Percentiles rank a stretch among this genome's conserved stretches.
phyloP scores from a whole-genome alignment of 2,888 invertebrate genomes.

The Dione juno region DNA sequence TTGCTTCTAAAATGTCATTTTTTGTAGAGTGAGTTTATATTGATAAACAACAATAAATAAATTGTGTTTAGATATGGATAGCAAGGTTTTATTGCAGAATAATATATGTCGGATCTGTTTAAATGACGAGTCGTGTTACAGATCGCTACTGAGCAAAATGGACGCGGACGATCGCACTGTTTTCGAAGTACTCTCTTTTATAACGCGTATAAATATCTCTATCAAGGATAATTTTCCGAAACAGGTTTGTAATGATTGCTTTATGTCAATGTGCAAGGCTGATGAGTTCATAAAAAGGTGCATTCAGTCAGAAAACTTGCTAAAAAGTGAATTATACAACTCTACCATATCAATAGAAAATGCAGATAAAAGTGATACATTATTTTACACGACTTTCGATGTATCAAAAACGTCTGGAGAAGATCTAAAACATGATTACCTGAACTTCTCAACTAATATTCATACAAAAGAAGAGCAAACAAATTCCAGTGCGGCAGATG shows the following conservation, averaged over 20 bases:
- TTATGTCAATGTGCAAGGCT: slow-evolving; percentile 58
- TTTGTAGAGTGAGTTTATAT: not conserved
- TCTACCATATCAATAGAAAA: slow-evolving; percentile 35
- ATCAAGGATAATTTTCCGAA: slow-evolving; percentile 62
- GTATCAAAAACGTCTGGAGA: slow-evolving; percentile 31
- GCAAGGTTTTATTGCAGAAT: slow-evolving; percentile 42
- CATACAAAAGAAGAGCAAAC: slow-evolving; percentile 18
- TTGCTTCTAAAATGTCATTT: not conserved
- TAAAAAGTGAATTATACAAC: slow-evolving; percentile 54
- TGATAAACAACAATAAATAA: slow-evolving; percentile 15
- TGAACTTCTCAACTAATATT: slow-evolving; percentile 7
- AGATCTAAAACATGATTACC: slow-evolving; percentile 15
- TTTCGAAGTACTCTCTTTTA: slow-evolving; percentile 59
- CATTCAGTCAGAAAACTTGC: slow-evolving; percentile 59
- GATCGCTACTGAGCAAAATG: slow-evolving; percentile 58
- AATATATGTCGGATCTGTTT: slow-evolving; percentile 69
- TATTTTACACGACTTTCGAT: slow-evolving; percentile 23
- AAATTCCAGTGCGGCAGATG: slow-evolving; percentile 20
- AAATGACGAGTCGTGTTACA: slow-evolving; percentile 56
- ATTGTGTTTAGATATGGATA: slow-evolving; percentile 32
- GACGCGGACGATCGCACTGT: slow-evolving; percentile 57
- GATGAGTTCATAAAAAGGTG: slow-evolving; percentile 70
- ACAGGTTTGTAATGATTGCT: slow-evolving; percentile 70
- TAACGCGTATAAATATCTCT: slow-evolving; percentile 61
- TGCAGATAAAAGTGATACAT: slow-evolving; percentile 32